Conservation (phyloP, 1,140 invertebrate species). For the Cherax destructor region DNA sequence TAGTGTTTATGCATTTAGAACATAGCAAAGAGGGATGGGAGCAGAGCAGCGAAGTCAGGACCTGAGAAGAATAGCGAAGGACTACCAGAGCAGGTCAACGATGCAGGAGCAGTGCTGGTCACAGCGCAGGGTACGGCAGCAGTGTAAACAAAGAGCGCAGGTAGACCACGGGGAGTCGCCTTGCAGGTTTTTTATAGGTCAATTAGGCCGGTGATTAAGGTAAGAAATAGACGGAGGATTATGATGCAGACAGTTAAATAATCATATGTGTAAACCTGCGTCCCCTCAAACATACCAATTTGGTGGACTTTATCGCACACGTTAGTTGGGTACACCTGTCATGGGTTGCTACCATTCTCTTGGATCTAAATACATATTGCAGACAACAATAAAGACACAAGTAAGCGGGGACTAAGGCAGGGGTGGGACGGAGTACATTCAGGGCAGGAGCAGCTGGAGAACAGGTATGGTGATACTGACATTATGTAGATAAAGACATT, state of each 20-base stretch:
- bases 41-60: background rate
- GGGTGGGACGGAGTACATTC: no score
- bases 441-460: no score
- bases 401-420: no score
- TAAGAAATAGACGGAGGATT: slow-evolving; percentile 44
- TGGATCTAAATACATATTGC: no score
- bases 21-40: background rate
- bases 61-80: no score
- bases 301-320: background rate
- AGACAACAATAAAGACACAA: no score
- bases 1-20: no score
- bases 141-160: slow-evolving; percentile 6
- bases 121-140: background rate
- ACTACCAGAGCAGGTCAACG: no score
- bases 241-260: slow-evolving; percentile 40
- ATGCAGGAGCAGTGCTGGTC: no score
- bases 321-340: background rate
- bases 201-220: slow-evolving; percentile 43
- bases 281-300: slow-evolving; percentile 25
- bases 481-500: no score
- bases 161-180: background rate
- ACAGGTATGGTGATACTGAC: no score
- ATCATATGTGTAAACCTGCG: background rate
- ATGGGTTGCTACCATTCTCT: no score
- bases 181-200: slow-evolving; percentile 29